Evolutionary conservation across 2,888 invertebrate genomes (phyloP).

Genomic region (Globia sparganii): DNA sequence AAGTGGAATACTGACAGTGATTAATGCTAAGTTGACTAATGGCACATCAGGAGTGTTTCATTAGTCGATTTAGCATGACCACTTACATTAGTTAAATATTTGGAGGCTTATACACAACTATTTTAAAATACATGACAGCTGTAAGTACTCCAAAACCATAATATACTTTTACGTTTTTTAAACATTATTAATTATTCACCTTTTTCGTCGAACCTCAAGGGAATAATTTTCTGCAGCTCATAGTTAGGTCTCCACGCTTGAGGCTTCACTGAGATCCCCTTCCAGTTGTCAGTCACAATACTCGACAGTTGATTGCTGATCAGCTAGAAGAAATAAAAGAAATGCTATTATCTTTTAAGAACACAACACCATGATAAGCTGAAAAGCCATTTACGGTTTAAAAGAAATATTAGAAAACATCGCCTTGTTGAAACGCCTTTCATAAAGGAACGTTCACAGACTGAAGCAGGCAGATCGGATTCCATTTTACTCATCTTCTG

Average conservation of each 20-base stretch:
- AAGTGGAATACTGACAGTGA: neutral
- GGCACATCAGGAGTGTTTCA: neutral
- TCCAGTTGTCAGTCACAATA: constrained; percentile 78
- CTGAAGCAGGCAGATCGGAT: too few relatives aligned
- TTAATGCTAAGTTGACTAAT: neutral
- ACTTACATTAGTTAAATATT: neutral
- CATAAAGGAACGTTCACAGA: neutral
- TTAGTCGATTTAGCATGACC: neutral
- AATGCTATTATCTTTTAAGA: neutral
- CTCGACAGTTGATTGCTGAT: constrained; percentile 76
- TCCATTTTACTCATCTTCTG: neutral
- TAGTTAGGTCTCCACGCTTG: constrained; percentile 92
- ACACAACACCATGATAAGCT: neutral
- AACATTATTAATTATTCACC: constrained; percentile 78
- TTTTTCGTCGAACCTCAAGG: constrained; percentile 91
- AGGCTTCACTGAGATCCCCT: constrained; percentile 83
- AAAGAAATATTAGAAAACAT: neutral
- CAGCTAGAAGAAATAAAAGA: constrained; percentile 72
- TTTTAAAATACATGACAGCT: neutral
- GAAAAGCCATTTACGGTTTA: neutral
- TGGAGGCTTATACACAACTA: neutral
- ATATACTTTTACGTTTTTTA: neutral
- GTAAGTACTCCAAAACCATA: neutral
- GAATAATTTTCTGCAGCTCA: constrained; percentile 88
- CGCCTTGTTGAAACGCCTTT: neutral